Evolutionary conservation across 2,113 vertebrate genomes (phyloP).

Genomic region (Microcebus murinus): DNA sequence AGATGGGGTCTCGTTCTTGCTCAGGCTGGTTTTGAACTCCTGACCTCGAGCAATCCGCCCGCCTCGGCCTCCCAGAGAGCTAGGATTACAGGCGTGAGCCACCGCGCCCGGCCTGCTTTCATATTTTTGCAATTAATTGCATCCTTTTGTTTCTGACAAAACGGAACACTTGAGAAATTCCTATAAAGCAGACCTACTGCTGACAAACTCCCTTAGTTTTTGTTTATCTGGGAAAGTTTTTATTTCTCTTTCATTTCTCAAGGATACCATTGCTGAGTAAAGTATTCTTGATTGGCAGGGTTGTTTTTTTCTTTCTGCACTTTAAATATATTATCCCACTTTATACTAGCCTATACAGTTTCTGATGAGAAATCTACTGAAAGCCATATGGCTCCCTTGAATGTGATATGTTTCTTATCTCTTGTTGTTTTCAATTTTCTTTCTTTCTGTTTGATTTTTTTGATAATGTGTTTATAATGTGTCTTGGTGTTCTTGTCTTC

Average conservation of each 20-base stretch:
- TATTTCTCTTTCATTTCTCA: neutral
- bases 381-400: neutral
- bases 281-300: neutral
- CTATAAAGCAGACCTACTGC: neutral
- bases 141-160: neutral
- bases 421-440: neutral
- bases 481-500: no score
- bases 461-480: no score
- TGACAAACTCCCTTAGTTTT: neutral
- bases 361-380: neutral
- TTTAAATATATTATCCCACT: neutral
- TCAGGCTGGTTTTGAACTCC: no score
- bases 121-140: neutral
- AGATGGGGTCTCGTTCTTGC: no score
- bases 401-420: neutral
- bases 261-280: neutral
- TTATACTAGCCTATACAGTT: neutral
- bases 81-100: no score
- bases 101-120: no score
- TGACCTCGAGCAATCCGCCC: no score
- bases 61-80: no score
- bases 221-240: neutral
- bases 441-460: neutral
- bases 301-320: neutral
- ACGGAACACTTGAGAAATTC: neutral